Conservation (phyloP, 2,113 vertebrate species). For the Orycteropus afer region DNA sequence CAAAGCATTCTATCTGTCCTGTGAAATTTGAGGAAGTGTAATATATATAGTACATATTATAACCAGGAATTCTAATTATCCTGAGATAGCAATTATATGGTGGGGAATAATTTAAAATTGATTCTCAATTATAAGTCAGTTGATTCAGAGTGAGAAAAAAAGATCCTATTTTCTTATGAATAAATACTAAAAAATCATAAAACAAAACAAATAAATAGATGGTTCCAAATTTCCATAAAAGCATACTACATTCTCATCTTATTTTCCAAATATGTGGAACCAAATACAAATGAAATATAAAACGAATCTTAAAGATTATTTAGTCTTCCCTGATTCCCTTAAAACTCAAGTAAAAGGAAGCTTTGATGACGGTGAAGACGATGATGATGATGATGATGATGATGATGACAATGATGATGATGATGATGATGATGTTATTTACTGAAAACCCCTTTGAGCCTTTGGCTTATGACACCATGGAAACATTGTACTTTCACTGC, state of each 20-base stretch:
- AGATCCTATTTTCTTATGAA: background rate
- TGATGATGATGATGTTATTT: background rate
- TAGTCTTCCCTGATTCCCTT: background rate
- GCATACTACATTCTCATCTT: background rate
- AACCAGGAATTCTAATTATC: constrained; percentile 30
- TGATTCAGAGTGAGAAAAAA: background rate
- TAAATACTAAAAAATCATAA: background rate
- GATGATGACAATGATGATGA: background rate
- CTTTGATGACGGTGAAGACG: background rate
- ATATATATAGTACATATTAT: background rate
- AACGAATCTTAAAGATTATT: constrained; percentile 50
- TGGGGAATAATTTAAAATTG: constrained; percentile 59
- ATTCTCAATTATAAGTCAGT: background rate
- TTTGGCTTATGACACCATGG: constrained; percentile 27
- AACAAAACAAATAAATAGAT: background rate
- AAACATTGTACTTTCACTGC: background rate
- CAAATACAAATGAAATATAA: constrained; percentile 21
- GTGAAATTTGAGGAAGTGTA: background rate
- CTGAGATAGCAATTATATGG: background rate
- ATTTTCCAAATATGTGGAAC: constrained; percentile 28
- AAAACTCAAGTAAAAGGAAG: background rate
- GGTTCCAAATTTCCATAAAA: background rate
- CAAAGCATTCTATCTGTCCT: background rate
- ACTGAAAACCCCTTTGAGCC: background rate
- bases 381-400: background rate